phyloP scores from a whole-genome alignment of 2,888 invertebrate species.

The Andrena haemorrhoa region DNA sequence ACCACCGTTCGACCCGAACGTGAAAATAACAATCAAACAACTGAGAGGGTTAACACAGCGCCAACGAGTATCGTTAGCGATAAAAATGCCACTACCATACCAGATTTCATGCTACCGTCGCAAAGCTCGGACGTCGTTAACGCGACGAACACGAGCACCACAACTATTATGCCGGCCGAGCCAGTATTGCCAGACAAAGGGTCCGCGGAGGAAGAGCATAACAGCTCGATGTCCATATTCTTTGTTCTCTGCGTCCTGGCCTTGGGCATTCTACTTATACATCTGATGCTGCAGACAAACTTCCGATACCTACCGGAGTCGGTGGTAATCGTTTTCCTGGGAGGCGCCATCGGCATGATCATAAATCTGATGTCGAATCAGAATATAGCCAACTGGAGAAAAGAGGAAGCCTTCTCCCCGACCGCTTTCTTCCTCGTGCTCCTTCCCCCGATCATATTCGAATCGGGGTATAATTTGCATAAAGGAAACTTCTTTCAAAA shows the following conservation, averaged over 20 bases:
- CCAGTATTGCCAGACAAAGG: slow-evolving; percentile 94
- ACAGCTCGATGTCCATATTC: slow-evolving; percentile 98
- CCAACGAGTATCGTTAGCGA: slow-evolving; percentile 37
- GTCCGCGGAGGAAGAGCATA: slow-evolving; percentile 97
- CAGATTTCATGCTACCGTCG: slow-evolving; percentile 54
- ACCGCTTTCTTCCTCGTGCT: slow-evolving; percentile 99
- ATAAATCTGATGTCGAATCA: slow-evolving; percentile 95
- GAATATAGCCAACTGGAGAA: slow-evolving; percentile 97
- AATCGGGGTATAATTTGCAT: slow-evolving; percentile 99
- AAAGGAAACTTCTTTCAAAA: slow-evolving; percentile 99
- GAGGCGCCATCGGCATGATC: slow-evolving; percentile 95
- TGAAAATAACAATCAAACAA: slow-evolving; percentile 42
- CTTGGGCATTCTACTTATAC: slow-evolving; percentile 96
- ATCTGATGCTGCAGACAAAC: slow-evolving; percentile 97
- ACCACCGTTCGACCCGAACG: slow-evolving; percentile 35
- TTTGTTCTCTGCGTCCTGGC: slow-evolving; percentile 98
- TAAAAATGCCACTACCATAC: slow-evolving; percentile 51
- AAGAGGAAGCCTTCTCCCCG: slow-evolving; percentile 99
- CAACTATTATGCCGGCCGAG: slow-evolving; percentile 88
- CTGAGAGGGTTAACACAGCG: slow-evolving; percentile 45
- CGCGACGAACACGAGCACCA: slow-evolving; percentile 81
- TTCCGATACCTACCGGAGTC: slow-evolving; percentile 99
- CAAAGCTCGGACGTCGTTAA: slow-evolving; percentile 60
- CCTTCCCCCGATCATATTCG: slow-evolving; percentile 99
- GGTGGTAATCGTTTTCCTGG: slow-evolving; percentile 97